Conservation (phyloP, 1,140 invertebrate genomes). For the Rhyacophila brunnea region DNA sequence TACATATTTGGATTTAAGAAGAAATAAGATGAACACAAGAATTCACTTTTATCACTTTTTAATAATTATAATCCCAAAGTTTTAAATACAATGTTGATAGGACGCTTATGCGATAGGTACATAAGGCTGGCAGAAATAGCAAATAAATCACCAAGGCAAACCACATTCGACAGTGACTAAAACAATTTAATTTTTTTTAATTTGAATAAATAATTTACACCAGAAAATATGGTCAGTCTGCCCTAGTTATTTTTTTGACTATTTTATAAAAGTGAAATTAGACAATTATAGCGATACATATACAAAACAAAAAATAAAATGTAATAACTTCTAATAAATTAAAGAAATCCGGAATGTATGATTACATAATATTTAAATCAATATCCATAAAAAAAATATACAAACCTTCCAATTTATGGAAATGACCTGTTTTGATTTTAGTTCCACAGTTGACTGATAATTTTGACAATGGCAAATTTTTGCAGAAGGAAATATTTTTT, state of each 20-base stretch:
- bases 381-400: slow-evolving; percentile 13
- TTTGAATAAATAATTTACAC: too few species aligned
- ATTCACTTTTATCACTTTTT: slow-evolving; percentile 23
- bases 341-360: slow-evolving; percentile 24
- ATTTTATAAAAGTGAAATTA: slow-evolving; percentile 9
- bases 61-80: slow-evolving; percentile 30
- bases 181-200: too few species aligned
- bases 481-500: too few species aligned
- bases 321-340: background rate
- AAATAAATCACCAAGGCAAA: slow-evolving; percentile 22
- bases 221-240: slow-evolving; percentile 3
- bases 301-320: slow-evolving; percentile 8
- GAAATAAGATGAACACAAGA: background rate
- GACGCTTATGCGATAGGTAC: slow-evolving; percentile 20
- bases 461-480: too few species aligned
- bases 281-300: slow-evolving; percentile 2
- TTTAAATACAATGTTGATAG: slow-evolving; percentile 28
- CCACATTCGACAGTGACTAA: slow-evolving; percentile 1
- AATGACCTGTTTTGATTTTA: too few species aligned
- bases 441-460: too few species aligned
- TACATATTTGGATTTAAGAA: too few species aligned
- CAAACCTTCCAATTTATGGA: background rate
- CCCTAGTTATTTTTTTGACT: slow-evolving; percentile 15
- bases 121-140: slow-evolving; percentile 27
- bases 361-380: background rate